Base-by-base conservation (phyloP, 2,888 invertebrate genomes). In the Ormyrus pomaceus region DNA sequence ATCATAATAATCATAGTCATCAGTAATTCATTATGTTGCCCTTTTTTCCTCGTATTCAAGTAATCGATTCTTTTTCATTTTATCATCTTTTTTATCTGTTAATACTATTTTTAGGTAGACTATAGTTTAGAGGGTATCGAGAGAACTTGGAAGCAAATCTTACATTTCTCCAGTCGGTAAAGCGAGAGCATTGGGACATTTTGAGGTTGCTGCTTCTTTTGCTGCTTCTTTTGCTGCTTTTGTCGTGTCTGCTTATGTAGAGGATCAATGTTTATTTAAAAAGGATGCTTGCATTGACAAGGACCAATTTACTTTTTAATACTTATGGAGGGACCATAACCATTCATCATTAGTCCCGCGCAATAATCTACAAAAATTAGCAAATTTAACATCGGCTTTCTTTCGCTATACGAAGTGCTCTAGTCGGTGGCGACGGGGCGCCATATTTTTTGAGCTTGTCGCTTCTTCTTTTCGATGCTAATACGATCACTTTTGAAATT, bases 101-200 rank as follows among this genome's bases (percentile, higher is more conserved):
- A 86, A 85, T 86, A 87, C 89, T 88, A 89, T 89, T 88, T 87
- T 89, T 88, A 89, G 87, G 87, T 89, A 88, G 87, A 87, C 88
- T 88, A 90, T 90, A 89, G 87, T 88, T 89, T 85, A 87, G 86
- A 87, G 87, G 87, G 87, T 88, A 86, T 87, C 87, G 87, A 85
- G 86, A 88, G 87, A 87, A 87, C 89, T 87, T 89, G 88, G 89
- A 90, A 89, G 89, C 88, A 89, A 89, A 88, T 87, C 88, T 89
- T 87, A 83, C 84, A 82, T 83, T 83, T 84, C 84, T 82, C 70
- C 80, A 78, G 80, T 82, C 82, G 78, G 82, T 82, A 73, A 82
- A 79, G 82, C 77, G 82, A 82, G 82, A 80, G 82, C 82, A 46
- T 77, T 80, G 77, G 77, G 77, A 80, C 77, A 74, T 74, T 77